A percentile compares a stretch with the other conserved stretches of the same genome.
Conservation (phyloP, 1,140 invertebrate genomes). For the Meloidogyne exigua region DNA sequence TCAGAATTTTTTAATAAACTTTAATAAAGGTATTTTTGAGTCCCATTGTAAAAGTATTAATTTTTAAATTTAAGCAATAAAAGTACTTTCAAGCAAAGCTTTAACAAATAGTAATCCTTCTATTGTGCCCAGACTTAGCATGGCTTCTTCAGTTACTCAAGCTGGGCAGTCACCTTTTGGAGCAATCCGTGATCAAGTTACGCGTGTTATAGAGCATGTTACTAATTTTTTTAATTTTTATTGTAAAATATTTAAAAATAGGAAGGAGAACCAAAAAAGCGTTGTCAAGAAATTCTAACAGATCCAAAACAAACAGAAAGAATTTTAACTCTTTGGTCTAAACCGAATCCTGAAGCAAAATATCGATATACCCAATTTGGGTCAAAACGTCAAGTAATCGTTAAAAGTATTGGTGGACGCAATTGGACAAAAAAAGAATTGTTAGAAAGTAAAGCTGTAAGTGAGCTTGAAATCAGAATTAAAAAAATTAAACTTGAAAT, state of each 20-base stretch:
- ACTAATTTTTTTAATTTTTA: neutral
- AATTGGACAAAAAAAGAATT: conserved; percentile 35
- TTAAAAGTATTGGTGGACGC: conserved; percentile 34
- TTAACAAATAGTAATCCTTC: neutral
- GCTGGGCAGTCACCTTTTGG: conserved; percentile 44
- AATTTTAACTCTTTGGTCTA: conserved; percentile 31
- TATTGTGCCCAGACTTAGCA: neutral
- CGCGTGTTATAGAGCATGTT: conserved; percentile 35
- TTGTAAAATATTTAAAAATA: conserved; percentile 9
- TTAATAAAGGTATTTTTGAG: no score
- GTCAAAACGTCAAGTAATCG: conserved; percentile 27
- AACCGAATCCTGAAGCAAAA: conserved; percentile 42
- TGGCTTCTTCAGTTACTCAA: conserved; percentile 27
- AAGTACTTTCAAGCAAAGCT: conserved; percentile 11
- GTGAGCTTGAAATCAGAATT: neutral
- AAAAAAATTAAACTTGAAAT: neutral
- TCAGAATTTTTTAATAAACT: no score
- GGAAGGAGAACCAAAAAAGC: conserved; percentile 40
- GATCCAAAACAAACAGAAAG: conserved; percentile 47
- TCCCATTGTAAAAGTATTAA: no score
- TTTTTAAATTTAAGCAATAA: conserved; percentile 5
- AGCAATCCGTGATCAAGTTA: conserved; percentile 39
- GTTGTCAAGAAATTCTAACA: conserved; percentile 33
- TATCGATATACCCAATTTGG: conserved; percentile 30
- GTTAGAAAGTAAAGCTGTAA: conserved; percentile 12